These are phyloP conservation scores for Thripadectes ignobilis DNA, from an alignment of 2,797 vertebrate species.

Conservation along the genomic window DNA sequence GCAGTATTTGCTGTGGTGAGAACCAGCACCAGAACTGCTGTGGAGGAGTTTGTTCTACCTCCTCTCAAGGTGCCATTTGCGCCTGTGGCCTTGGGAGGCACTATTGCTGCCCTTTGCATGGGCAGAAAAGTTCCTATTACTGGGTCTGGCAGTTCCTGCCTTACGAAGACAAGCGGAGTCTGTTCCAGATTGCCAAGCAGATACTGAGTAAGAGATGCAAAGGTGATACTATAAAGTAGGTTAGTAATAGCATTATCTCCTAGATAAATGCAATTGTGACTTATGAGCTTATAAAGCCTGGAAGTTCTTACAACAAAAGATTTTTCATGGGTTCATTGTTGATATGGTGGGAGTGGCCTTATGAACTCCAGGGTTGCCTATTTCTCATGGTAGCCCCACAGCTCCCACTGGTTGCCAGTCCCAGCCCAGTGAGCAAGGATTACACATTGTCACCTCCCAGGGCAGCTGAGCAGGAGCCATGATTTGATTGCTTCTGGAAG, in stretches of 20 bases:
- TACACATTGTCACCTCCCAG: not conserved
- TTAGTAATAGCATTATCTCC: not conserved
- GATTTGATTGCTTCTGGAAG: not conserved
- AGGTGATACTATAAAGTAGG: not conserved
- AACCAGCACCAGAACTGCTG: not conserved
- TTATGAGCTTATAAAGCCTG: not conserved
- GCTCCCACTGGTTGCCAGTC: too few species aligned
- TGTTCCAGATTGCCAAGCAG: not conserved
- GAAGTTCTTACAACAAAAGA: not conserved
- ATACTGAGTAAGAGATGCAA: not conserved
- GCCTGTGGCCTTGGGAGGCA: not conserved
- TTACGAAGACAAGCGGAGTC: not conserved
- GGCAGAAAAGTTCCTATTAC: not conserved
- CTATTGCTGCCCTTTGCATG: not conserved
- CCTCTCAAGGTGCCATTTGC: not conserved
- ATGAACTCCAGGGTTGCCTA: not conserved
- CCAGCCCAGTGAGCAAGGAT: not conserved
- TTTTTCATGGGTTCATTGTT: not conserved
- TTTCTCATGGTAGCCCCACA: not conserved
- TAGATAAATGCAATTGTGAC: not conserved
- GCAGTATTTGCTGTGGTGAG: not conserved
- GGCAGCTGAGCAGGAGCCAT: not conserved
- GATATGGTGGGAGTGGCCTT: not conserved
- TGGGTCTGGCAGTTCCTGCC: not conserved
- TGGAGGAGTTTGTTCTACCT: not conserved